Percentiles rank a stretch among this genome's conserved stretches.
These are phyloP conservation scores for Nectonema munidae DNA, from an alignment of 2,888 invertebrate species.

Conservation along the genomic window DNA sequence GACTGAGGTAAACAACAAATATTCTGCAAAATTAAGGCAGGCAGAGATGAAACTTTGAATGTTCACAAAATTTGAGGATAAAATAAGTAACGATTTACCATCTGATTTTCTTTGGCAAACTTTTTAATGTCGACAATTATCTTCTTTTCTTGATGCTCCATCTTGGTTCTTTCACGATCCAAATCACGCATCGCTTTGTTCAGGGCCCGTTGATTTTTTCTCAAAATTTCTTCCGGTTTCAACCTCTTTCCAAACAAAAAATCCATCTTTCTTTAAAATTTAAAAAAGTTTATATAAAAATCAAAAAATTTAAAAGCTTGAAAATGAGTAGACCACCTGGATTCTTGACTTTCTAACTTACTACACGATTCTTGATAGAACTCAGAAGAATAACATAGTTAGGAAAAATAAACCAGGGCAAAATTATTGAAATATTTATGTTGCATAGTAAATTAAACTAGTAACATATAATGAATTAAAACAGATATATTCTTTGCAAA, in stretches of 20 bases:
- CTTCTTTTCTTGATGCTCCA: conserved; percentile 97
- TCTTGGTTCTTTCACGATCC: conserved; percentile 52
- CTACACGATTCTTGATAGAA: too few species aligned
- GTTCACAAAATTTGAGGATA: neutral
- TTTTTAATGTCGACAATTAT: conserved; percentile 89
- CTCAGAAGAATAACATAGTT: too few species aligned
- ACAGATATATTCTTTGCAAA: too few species aligned
- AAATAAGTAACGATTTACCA: conserved; percentile 31
- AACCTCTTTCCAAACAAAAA: conserved; percentile 62
- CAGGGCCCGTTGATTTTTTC: conserved; percentile 82
- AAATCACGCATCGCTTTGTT: conserved; percentile 92
- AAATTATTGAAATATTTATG: too few species aligned
- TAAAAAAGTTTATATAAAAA: too few species aligned
- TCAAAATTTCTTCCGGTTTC: conserved; percentile 82
- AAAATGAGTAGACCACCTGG: too few species aligned
- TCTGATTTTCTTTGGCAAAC: conserved; percentile 89
- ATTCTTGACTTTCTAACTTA: too few species aligned
- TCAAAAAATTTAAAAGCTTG: too few species aligned
- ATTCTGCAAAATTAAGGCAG: neutral
- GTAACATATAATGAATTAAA: too few species aligned
- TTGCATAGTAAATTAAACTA: too few species aligned
- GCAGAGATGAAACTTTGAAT: neutral
- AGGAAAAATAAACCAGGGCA: too few species aligned
- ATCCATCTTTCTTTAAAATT: conserved; percentile 22
- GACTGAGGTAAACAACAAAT: neutral